Percentiles rank a stretch among this genome's conserved stretches.
These are phyloP conservation scores for Parasteatoda lunata DNA, from an alignment of 2,888 invertebrate genomes.

Conservation along the genomic window DNA sequence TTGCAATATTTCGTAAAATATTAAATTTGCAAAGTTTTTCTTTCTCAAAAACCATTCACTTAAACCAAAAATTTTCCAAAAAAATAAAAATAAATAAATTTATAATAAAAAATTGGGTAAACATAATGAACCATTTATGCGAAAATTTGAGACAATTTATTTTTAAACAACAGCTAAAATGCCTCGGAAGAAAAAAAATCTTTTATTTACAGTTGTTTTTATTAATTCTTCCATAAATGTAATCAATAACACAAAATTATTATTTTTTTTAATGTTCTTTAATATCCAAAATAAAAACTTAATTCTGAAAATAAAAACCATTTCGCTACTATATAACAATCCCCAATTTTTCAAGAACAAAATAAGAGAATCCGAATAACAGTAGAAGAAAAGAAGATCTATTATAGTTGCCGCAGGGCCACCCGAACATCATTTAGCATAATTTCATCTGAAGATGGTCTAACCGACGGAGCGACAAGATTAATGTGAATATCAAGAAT, in stretches of 20 bases:
- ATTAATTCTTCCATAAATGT: too few relatives aligned
- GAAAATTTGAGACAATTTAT: too few relatives aligned
- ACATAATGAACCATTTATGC: too few relatives aligned
- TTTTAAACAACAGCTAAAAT: too few relatives aligned
- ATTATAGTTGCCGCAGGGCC: conserved; percentile 1
- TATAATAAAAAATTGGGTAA: too few relatives aligned
- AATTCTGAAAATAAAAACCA: background rate
- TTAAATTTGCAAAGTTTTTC: too few relatives aligned
- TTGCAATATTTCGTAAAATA: too few relatives aligned
- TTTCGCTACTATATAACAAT: background rate
- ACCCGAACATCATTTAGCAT: conserved; percentile 32
- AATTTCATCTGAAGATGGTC: conserved; percentile 32
- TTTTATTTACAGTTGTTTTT: too few relatives aligned
- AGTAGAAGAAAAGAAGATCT: conserved; percentile 5
- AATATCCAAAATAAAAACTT: background rate
- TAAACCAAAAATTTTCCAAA: too few relatives aligned
- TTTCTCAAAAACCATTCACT: too few relatives aligned
- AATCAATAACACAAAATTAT: background rate
- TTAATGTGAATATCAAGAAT: conserved; percentile 42
- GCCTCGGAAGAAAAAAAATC: too few relatives aligned
- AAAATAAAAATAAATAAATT: too few relatives aligned
- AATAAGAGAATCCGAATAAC: conserved; percentile 3
- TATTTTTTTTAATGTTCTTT: background rate
- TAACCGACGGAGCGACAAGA: conserved; percentile 37
- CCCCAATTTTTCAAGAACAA: conserved; percentile 10